phyloP scores from a whole-genome alignment of 2,888 invertebrate species.

The Lissocephala sabroskyi region DNA sequence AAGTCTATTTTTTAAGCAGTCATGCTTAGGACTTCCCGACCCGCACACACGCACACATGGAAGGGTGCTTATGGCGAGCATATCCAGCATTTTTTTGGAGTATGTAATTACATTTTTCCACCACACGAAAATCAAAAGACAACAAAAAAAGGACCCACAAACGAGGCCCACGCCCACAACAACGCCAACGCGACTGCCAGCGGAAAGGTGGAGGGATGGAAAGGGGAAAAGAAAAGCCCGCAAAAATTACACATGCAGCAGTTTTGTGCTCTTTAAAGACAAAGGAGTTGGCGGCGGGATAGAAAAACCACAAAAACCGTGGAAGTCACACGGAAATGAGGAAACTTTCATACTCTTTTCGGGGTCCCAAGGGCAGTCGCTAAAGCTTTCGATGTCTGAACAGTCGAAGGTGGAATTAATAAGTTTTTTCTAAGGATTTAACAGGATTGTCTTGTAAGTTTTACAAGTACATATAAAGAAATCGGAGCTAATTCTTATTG shows the following conservation, averaged over 20 bases:
- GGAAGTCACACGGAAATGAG: neutral
- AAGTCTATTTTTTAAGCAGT: slow-evolving; percentile 1
- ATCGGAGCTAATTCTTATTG: no score
- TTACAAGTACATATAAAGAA: no score
- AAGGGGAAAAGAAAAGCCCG: slow-evolving; percentile 29
- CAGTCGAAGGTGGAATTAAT: no score
- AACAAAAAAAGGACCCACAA: slow-evolving; percentile 23
- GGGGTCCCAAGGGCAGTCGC: no score
- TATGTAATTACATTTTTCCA: slow-evolving; percentile 61
- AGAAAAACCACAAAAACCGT: neutral
- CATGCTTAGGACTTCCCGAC: neutral
- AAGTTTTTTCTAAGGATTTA: no score
- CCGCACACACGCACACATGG: neutral
- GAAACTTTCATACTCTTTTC: no score
- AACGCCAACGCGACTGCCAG: no score
- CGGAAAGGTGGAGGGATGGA: no score
- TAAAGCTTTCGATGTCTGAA: no score
- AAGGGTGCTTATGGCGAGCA: no score
- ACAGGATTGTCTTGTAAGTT: no score
- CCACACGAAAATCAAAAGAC: slow-evolving; percentile 36
- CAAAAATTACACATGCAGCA: slow-evolving; percentile 62
- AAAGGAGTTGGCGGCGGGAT: neutral
- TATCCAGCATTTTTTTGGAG: slow-evolving; percentile 54
- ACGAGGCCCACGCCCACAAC: slow-evolving; percentile 1
- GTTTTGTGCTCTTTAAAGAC: slow-evolving; percentile 20